Evolutionary conservation across 2,797 vertebrate species (phyloP).

Genomic region (Naso thynnoides): DNA sequence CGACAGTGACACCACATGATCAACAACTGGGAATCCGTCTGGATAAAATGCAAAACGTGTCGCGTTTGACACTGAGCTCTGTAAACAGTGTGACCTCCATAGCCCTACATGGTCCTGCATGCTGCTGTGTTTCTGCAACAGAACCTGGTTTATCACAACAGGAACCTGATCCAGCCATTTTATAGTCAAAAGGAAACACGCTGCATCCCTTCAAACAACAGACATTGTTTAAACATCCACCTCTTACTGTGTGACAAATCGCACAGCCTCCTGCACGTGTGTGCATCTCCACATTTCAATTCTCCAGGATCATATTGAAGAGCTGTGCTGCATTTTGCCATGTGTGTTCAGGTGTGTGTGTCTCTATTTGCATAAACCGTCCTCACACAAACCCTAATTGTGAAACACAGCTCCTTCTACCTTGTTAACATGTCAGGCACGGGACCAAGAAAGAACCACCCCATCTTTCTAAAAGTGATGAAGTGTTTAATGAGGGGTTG

Average conservation of each 20-base stretch:
- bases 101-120: constrained; percentile 70
- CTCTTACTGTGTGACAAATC: constrained; percentile 56
- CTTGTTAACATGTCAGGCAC: constrained; percentile 46
- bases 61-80: constrained; percentile 38
- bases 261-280: constrained; percentile 6
- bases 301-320: neutral
- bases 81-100: constrained; percentile 65
- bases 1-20: constrained; percentile 14
- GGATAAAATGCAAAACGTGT: constrained; percentile 22
- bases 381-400: constrained; percentile 21
- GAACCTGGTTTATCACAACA: constrained; percentile 71
- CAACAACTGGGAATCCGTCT: constrained; percentile 27
- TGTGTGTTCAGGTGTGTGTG: neutral
- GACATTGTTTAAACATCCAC: constrained; percentile 78
- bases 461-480: constrained; percentile 57
- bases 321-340: neutral
- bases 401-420: constrained; percentile 6
- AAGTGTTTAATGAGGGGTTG: constrained; percentile 76
- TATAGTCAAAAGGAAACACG: constrained; percentile 73
- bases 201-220: constrained; percentile 76
- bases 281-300: neutral
- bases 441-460: constrained; percentile 35
- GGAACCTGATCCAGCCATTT: constrained; percentile 74
- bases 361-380: constrained; percentile 16
- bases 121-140: constrained; percentile 54